Conservation (phyloP, 2,888 invertebrate genomes). For the Phyllotreta cruciferae region DNA sequence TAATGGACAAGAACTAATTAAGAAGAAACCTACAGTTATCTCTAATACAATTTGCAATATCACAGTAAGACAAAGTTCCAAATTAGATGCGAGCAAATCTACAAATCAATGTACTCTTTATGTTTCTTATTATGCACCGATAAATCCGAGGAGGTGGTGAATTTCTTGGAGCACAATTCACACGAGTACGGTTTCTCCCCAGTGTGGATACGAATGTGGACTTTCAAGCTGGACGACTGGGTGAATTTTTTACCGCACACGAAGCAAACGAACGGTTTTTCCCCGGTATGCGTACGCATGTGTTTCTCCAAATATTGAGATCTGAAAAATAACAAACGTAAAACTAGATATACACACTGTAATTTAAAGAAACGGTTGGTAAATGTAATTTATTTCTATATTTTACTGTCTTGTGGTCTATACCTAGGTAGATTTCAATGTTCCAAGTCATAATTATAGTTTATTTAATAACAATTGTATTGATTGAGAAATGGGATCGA, state of each 20-base stretch:
- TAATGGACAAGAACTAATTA: too few relatives aligned
- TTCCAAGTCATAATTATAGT: too few relatives aligned
- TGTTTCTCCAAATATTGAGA: conserved; percentile 64
- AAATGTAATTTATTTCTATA: too few relatives aligned
- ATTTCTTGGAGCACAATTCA: conserved; percentile 53
- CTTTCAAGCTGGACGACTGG: conserved; percentile 57
- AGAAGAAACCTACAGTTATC: too few relatives aligned
- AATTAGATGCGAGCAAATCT: conserved; percentile 26
- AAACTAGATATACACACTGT: too few relatives aligned
- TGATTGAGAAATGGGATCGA: too few relatives aligned
- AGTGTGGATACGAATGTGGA: conserved; percentile 55
- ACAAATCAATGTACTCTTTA: conserved; percentile 54
- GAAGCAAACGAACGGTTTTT: conserved; percentile 56
- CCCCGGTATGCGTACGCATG: conserved; percentile 62
- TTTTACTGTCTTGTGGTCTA: too few relatives aligned
- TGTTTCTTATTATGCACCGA: conserved; percentile 55
- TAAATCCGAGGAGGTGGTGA: conserved; percentile 56
- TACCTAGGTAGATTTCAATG: too few relatives aligned
- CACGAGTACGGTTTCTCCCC: conserved; percentile 58
- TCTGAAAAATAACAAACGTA: conserved; percentile 58
- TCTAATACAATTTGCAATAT: background rate
- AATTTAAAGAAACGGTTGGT: too few relatives aligned
- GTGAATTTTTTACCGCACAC: conserved; percentile 57
- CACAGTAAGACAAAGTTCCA: conserved; percentile 8
- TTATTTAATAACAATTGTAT: too few relatives aligned